phyloP scores from a whole-genome alignment of 1,140 invertebrate species.

The Cylas formicarius region DNA sequence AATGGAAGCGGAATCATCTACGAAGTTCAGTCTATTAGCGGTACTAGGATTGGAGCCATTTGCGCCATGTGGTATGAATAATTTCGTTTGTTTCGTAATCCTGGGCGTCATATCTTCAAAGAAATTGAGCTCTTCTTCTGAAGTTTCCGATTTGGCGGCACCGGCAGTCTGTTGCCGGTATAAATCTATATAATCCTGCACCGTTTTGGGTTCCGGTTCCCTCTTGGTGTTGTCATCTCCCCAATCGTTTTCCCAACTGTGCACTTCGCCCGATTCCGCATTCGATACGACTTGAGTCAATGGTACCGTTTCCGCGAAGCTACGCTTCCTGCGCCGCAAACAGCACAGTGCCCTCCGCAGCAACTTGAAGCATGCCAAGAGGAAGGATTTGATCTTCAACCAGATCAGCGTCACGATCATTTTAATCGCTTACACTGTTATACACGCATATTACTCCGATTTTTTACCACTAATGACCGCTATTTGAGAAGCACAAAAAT shows the following conservation, averaged over 20 bases:
- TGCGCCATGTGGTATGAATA: constrained; percentile 42
- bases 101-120: constrained; percentile 51
- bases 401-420: constrained; percentile 28
- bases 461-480: too few species aligned
- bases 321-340: constrained; percentile 45
- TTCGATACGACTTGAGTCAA: constrained; percentile 47
- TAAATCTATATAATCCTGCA: constrained; percentile 50
- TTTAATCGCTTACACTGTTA: too few species aligned
- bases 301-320: constrained; percentile 46
- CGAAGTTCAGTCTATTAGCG: constrained; percentile 36
- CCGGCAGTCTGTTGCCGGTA: constrained; percentile 44
- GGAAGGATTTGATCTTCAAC: constrained; percentile 43
- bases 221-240: constrained; percentile 35
- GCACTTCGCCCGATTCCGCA: constrained; percentile 20
- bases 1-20: constrained; percentile 16
- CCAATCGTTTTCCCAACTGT: constrained; percentile 45
- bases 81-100: constrained; percentile 47
- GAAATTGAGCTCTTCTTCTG: constrained; percentile 43
- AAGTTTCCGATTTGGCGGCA: constrained; percentile 25
- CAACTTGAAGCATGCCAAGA: constrained; percentile 44
- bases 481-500: too few species aligned
- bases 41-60: constrained; percentile 21
- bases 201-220: constrained; percentile 40
- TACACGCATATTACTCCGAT: too few species aligned
- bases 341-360: constrained; percentile 50